A percentile compares a stretch with the other conserved stretches of the same genome.
These are phyloP conservation scores for Gymnoscopelus microlampas DNA, from an alignment of 2,797 vertebrate species.

Conservation along the genomic window DNA sequence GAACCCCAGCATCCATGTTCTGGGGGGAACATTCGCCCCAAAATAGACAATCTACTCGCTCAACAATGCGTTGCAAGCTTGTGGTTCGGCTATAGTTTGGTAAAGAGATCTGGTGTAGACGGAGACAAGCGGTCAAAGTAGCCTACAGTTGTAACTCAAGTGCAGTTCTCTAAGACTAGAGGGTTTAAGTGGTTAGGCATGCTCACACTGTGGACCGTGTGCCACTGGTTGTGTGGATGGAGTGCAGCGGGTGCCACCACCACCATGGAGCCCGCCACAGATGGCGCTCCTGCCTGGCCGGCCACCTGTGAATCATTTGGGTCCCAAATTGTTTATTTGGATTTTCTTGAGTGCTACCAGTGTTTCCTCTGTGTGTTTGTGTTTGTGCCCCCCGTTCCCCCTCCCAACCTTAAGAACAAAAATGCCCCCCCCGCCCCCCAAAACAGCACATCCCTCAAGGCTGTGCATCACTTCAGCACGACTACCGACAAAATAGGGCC, in stretches of 20 bases:
- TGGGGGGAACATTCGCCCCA: no score
- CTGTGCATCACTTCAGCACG: conserved; percentile 55
- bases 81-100: no score
- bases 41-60: no score
- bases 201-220: conserved; percentile 46
- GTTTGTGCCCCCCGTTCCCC: conserved; percentile 22
- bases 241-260: conserved; percentile 60
- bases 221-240: conserved; percentile 53
- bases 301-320: conserved; percentile 87
- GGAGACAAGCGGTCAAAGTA: no score
- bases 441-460: conserved; percentile 66
- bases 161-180: no score
- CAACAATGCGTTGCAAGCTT: no score
- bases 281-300: conserved; percentile 71
- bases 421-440: conserved; percentile 11
- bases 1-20: no score
- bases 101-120: no score
- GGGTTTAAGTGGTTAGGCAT: neutral
- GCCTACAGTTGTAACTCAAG: no score
- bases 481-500: conserved; percentile 65
- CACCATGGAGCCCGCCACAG: conserved; percentile 53
- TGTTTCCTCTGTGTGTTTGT: conserved; percentile 78
- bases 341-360: conserved; percentile 82
- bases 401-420: neutral
- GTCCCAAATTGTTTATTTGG: conserved; percentile 83